Evolutionary conservation across 2,797 vertebrate genomes (phyloP).

Genomic region (Typhlichthys eigenmanni): DNA sequence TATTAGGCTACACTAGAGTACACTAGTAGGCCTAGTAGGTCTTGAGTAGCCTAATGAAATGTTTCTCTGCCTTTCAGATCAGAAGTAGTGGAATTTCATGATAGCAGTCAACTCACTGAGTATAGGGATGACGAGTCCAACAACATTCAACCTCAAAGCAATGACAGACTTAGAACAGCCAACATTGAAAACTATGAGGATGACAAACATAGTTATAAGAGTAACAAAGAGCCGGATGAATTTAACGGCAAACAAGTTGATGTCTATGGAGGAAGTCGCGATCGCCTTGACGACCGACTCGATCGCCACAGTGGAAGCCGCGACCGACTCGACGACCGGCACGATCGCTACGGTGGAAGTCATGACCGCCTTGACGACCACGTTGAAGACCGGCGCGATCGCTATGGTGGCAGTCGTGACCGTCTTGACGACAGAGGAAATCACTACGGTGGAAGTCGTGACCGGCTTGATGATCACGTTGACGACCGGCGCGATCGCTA

Average conservation of each 20-base stretch:
- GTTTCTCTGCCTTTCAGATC: conserved; percentile 41
- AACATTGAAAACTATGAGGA: conserved; percentile 33
- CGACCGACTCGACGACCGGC: conserved; percentile 27
- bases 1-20: neutral
- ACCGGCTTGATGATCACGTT: conserved; percentile 33
- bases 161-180: neutral
- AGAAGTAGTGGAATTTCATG: conserved; percentile 46
- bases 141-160: conserved; percentile 8
- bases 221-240: conserved; percentile 33
- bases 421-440: conserved; percentile 26
- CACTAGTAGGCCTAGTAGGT: neutral
- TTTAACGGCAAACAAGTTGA: conserved; percentile 40
- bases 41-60: neutral
- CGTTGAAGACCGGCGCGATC: conserved; percentile 21
- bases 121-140: conserved; percentile 44
- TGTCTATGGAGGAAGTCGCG: conserved; percentile 7
- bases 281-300: conserved; percentile 17
- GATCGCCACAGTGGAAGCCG: conserved; percentile 27
- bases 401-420: conserved; percentile 31
- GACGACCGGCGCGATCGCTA: conserved; percentile 23
- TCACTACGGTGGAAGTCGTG: conserved; percentile 30
- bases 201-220: conserved; percentile 41
- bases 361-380: conserved; percentile 18
- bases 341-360: conserved; percentile 1
- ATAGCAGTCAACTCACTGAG: conserved; percentile 33